phyloP scores from a whole-genome alignment of 1,140 invertebrate species.

The Euborellia annulipes region DNA sequence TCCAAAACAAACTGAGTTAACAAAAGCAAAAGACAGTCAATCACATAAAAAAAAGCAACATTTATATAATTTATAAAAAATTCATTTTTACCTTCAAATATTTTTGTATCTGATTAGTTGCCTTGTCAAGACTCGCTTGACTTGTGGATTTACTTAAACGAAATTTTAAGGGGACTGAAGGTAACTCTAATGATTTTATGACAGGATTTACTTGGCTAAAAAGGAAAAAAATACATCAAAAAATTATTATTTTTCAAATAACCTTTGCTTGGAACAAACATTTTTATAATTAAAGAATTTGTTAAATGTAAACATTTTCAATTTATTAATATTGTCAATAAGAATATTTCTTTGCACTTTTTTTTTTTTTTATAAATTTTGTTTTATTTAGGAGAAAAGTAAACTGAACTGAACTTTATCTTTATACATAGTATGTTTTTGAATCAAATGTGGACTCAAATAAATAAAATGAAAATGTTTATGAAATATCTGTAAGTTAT shows the following conservation, averaged over 20 bases:
- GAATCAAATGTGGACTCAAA: too few species aligned
- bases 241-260: too few species aligned
- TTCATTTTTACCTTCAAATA: slow-evolving; percentile 56
- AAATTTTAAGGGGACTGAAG: slow-evolving; percentile 60
- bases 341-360: neutral
- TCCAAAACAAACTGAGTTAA: slow-evolving; percentile 58
- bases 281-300: too few species aligned
- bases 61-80: slow-evolving; percentile 6
- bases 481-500: too few species aligned
- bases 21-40: slow-evolving; percentile 6
- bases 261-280: too few species aligned
- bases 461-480: too few species aligned
- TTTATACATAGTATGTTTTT: too few species aligned
- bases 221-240: too few species aligned
- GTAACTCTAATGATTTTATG: slow-evolving; percentile 64
- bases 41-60: slow-evolving; percentile 5
- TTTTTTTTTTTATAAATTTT: neutral
- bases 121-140: slow-evolving; percentile 59
- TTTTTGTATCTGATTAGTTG: slow-evolving; percentile 65
- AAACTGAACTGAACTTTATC: too few species aligned
- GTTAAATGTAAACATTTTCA: too few species aligned
- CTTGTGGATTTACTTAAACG: slow-evolving; percentile 59
- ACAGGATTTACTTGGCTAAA: slow-evolving; percentile 52
- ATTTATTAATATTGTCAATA: too few species aligned
- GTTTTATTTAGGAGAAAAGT: too few species aligned